These are phyloP conservation scores for Melospiza georgiana DNA, from an alignment of 2,113 vertebrate species.

Conservation along the genomic window DNA sequence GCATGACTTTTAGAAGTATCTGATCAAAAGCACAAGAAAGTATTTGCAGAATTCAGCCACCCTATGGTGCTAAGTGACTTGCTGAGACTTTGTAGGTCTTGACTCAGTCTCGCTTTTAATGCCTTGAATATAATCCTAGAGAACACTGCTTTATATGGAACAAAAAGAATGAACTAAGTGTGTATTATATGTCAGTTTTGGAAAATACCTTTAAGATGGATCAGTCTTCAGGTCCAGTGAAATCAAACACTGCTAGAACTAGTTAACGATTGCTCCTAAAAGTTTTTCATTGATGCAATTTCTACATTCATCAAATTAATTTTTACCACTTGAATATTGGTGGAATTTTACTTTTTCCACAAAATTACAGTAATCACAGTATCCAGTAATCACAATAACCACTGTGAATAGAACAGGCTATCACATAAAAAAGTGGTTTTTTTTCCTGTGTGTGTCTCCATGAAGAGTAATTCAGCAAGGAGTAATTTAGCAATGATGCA, in stretches of 20 bases:
- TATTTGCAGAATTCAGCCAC: neutral
- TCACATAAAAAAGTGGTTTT: neutral
- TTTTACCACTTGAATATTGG: neutral
- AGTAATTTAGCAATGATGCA: neutral
- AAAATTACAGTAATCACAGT: neutral
- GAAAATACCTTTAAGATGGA: neutral
- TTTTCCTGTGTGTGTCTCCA: neutral
- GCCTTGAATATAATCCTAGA: neutral
- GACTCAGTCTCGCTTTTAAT: neutral
- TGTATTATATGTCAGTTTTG: neutral
- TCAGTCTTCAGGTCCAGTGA: neutral
- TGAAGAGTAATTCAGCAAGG: neutral
- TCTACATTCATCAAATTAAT: neutral
- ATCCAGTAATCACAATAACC: neutral
- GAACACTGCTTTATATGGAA: neutral
- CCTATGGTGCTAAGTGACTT: neutral
- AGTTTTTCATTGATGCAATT: neutral
- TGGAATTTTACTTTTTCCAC: neutral
- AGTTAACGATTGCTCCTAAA: neutral
- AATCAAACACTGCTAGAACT: neutral
- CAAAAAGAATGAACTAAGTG: neutral
- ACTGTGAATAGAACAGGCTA: neutral
- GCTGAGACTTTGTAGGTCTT: neutral
- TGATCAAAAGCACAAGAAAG: neutral
- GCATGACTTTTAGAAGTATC: neutral